These are phyloP conservation scores for Clamator glandarius DNA, from an alignment of 2,797 vertebrate genomes.

Conservation along the genomic window DNA sequence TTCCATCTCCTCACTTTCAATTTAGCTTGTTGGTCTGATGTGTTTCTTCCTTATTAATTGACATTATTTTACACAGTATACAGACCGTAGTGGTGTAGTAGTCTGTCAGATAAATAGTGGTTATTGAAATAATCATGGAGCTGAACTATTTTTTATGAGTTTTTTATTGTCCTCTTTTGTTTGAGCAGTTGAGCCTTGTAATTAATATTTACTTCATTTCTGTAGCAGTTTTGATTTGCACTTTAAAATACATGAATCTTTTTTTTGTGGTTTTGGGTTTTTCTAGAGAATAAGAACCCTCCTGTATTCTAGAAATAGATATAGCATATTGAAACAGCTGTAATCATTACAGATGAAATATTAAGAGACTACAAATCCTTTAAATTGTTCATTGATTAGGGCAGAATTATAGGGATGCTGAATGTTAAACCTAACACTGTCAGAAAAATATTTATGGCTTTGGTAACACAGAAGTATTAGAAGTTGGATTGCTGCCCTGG, in stretches of 20 bases:
- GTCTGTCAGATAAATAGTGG: constrained; percentile 57
- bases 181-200: constrained; percentile 54
- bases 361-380: not conserved
- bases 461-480: not conserved
- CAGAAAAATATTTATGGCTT: constrained; percentile 44
- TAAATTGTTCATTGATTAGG: constrained; percentile 29
- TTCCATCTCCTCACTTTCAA: constrained; percentile 80
- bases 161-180: constrained; percentile 65
- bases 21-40: constrained; percentile 78
- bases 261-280: not conserved
- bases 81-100: constrained; percentile 21
- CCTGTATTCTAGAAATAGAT: not conserved
- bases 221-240: constrained; percentile 36
- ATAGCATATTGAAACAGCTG: not conserved
- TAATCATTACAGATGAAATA: constrained; percentile 22
- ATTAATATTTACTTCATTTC: constrained; percentile 67
- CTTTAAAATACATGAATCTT: not conserved
- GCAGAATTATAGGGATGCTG: not conserved
- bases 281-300: not conserved
- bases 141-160: constrained; percentile 54
- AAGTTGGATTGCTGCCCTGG: constrained; percentile 34
- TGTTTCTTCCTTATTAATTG: constrained; percentile 74
- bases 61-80: constrained; percentile 52
- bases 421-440: not conserved
- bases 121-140: constrained; percentile 64